Percentiles rank a stretch among this genome's conserved stretches.
phyloP scores from a whole-genome alignment of 2,113 vertebrate species.

The Ranitomeya imitator region DNA sequence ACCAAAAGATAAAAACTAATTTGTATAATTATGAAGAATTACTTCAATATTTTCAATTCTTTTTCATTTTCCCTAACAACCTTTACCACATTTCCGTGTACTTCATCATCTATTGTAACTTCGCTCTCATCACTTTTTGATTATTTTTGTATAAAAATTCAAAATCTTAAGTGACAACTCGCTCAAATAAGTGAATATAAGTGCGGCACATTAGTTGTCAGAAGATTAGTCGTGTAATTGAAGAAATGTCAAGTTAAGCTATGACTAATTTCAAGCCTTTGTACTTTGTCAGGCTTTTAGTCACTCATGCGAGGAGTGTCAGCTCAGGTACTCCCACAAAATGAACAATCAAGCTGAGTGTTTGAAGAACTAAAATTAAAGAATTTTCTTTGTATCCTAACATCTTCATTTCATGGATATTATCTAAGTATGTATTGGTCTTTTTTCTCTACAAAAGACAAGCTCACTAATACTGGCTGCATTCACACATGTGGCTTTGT shows the following conservation, averaged over 20 bases:
- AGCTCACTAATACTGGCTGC: no score
- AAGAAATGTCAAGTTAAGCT: conserved; percentile 26
- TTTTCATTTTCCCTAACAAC: not conserved
- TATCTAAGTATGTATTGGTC: not conserved
- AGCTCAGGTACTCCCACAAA: not conserved
- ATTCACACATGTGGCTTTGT: no score
- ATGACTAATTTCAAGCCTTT: not conserved
- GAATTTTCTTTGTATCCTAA: not conserved
- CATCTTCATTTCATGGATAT: not conserved
- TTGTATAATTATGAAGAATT: not conserved
- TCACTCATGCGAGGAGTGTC: not conserved
- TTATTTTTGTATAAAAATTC: not conserved
- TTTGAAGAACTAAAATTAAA: not conserved
- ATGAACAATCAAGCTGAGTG: not conserved
- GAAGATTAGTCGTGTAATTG: not conserved
- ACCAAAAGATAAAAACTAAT: no score
- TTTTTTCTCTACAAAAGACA: not conserved
- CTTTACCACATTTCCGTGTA: not conserved
- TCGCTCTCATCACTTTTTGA: not conserved
- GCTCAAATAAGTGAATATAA: not conserved
- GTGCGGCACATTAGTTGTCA: not conserved
- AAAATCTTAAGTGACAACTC: not conserved
- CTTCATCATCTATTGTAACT: not conserved
- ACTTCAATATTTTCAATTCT: not conserved
- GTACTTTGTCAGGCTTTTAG: not conserved